phyloP scores from a whole-genome alignment of 2,888 invertebrate genomes.

The Synanthedon myopaeformis region DNA sequence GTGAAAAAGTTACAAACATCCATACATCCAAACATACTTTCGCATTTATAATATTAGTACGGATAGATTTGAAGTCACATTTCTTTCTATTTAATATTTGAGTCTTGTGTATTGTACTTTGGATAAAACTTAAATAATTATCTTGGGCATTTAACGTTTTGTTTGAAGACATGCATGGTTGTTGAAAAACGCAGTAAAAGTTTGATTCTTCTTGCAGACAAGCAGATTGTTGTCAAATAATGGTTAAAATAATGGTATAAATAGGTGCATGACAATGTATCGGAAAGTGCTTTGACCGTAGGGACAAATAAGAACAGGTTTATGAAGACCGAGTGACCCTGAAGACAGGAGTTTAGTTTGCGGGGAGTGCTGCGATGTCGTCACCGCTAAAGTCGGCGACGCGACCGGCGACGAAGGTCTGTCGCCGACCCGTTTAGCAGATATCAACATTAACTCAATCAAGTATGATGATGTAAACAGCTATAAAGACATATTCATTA shows the following conservation, averaged over 20 bases:
- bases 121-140: too few relatives aligned
- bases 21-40: too few relatives aligned
- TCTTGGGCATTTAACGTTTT: too few relatives aligned
- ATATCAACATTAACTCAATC: constrained; percentile 12
- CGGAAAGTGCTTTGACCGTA: constrained; percentile 17
- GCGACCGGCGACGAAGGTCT: constrained; percentile 37
- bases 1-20: too few relatives aligned
- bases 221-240: too few relatives aligned
- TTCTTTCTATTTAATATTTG: too few relatives aligned
- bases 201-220: too few relatives aligned
- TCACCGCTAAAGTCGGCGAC: constrained; percentile 60
- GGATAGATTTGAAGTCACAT: too few relatives aligned
- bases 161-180: too few relatives aligned
- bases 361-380: constrained; percentile 32
- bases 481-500: background rate
- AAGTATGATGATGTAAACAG: constrained; percentile 22
- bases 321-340: constrained; percentile 13
- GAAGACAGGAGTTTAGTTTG: constrained; percentile 24
- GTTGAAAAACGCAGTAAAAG: too few relatives aligned
- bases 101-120: too few relatives aligned
- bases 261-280: constrained; percentile 7
- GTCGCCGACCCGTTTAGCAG: constrained; percentile 26
- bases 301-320: constrained; percentile 11
- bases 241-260: constrained; percentile 6
- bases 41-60: too few relatives aligned